phyloP scores from a whole-genome alignment of 2,888 invertebrate genomes.

The Limnephilus lunatus region DNA sequence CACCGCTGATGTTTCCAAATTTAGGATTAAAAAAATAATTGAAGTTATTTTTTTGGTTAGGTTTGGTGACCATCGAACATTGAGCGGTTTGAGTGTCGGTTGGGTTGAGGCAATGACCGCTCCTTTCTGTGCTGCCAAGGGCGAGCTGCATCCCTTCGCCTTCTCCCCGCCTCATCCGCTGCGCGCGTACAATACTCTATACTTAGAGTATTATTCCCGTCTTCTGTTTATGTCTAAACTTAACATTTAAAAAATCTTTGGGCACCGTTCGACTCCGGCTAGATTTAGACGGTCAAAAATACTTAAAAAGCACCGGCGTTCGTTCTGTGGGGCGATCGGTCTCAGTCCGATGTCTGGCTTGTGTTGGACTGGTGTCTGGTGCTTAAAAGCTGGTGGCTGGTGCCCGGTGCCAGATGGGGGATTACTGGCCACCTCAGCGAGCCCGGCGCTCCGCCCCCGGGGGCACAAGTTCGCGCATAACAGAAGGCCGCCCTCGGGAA shows the following conservation, averaged over 20 bases:
- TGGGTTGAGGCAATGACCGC: neutral
- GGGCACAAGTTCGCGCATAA: neutral
- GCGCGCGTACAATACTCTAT: slow-evolving; percentile 68
- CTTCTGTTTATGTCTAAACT: slow-evolving; percentile 76
- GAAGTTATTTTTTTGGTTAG: neutral
- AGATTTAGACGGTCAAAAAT: slow-evolving; percentile 76
- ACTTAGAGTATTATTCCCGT: slow-evolving; percentile 75
- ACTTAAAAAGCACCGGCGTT: slow-evolving; percentile 75
- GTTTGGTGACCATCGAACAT: neutral
- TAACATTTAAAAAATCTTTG: slow-evolving; percentile 71
- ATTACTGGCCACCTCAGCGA: neutral
- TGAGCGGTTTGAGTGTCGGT: neutral
- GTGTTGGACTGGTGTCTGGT: slow-evolving; percentile 67
- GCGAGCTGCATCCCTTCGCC: slow-evolving; percentile 37
- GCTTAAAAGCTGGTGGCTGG: slow-evolving; percentile 57
- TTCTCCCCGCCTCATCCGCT: slow-evolving; percentile 48
- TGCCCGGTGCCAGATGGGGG: neutral
- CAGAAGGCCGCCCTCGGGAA: neutral
- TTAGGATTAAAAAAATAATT: neutral
- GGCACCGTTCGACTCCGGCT: slow-evolving; percentile 66
- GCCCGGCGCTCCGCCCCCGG: neutral
- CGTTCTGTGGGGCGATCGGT: slow-evolving; percentile 65
- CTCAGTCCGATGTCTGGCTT: slow-evolving; percentile 63
- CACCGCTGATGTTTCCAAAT: neutral
- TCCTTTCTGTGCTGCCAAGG: slow-evolving; percentile 32